These are phyloP conservation scores for Meriones psammophilus DNA, from an alignment of 2,797 vertebrate species.

Conservation along the genomic window DNA sequence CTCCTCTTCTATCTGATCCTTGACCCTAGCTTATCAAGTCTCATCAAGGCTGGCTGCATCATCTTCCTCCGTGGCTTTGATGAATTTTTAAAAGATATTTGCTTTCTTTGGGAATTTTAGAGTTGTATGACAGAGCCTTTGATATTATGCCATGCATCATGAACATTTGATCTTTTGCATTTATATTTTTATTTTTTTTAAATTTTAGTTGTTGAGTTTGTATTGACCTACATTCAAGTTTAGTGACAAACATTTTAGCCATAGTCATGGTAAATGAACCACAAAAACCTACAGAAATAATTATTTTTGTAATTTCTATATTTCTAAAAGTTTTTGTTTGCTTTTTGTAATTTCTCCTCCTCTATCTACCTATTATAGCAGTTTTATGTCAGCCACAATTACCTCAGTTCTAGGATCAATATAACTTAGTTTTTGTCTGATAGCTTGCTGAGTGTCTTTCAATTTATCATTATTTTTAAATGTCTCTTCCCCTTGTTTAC, in stretches of 20 bases:
- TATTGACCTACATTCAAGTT: neutral
- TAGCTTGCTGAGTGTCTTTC: neutral
- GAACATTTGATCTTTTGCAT: neutral
- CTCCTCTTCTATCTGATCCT: too few species aligned
- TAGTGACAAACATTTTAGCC: neutral
- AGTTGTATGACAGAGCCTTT: neutral
- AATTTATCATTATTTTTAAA: neutral
- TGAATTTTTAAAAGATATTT: too few species aligned
- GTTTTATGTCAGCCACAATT: neutral
- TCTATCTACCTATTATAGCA: neutral
- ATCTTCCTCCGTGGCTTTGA: too few species aligned
- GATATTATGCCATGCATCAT: neutral
- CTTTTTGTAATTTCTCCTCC: neutral
- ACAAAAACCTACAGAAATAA: neutral
- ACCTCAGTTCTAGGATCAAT: neutral
- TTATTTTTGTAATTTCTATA: neutral
- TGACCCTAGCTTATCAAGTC: too few species aligned
- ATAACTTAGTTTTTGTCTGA: neutral
- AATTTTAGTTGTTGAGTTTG: neutral
- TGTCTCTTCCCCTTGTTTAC: neutral
- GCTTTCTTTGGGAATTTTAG: neutral
- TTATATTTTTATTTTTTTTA: neutral
- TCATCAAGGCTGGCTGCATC: too few species aligned
- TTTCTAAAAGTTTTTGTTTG: neutral
- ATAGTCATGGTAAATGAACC: neutral